Percentiles rank a stretch among this genome's conserved stretches.
phyloP scores from a whole-genome alignment of 2,113 vertebrate genomes.

The Oreochromis spilurus region DNA sequence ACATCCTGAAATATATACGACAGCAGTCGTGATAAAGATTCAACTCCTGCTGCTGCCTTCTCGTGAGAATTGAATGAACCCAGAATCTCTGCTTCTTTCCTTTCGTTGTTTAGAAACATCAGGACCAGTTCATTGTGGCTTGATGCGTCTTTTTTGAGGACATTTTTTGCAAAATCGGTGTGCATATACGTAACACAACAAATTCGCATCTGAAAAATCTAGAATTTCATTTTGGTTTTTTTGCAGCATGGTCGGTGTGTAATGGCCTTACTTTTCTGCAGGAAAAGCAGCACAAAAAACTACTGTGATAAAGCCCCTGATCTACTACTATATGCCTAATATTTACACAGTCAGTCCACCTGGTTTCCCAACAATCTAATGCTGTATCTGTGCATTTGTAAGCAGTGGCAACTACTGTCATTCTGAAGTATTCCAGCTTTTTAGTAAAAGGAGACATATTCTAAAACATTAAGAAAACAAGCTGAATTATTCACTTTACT shows the following conservation, averaged over 20 bases:
- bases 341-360: background rate
- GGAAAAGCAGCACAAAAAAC: background rate
- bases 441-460: background rate
- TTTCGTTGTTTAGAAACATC: background rate
- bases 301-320: background rate
- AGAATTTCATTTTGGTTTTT: fast-evolving
- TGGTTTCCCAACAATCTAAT: background rate
- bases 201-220: background rate
- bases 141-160: background rate
- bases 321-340: background rate
- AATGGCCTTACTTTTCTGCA: background rate
- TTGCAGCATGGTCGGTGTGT: background rate
- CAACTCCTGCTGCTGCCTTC: background rate
- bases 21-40: background rate
- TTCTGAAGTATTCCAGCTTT: background rate
- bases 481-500: background rate
- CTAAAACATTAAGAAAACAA: background rate
- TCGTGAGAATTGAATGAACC: background rate
- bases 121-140: background rate
- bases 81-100: background rate
- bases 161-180: background rate
- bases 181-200: background rate
- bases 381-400: background rate
- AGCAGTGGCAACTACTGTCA: background rate
- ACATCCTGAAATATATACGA: background rate